Percentiles rank a stretch among this genome's conserved stretches.
Evolutionary conservation across 2,797 vertebrate genomes (phyloP).

Genomic region (Cottoperca gobio): DNA sequence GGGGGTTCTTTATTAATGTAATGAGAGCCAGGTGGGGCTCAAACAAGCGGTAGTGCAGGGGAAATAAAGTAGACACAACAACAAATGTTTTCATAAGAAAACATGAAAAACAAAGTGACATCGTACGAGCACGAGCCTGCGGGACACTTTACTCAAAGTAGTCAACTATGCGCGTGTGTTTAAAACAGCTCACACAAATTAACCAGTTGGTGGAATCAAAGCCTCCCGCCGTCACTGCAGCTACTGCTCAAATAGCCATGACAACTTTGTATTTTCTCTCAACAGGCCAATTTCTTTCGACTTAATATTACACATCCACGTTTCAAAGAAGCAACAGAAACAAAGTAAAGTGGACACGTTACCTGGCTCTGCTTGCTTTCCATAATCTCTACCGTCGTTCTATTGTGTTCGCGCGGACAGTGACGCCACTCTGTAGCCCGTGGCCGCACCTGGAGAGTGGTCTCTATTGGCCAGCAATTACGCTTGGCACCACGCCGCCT

Average conservation of each 20-base stretch:
- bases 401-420: neutral
- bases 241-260: neutral
- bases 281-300: rapidly evolving
- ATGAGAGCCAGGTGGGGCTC: constrained; percentile 2
- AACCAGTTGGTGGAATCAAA: neutral
- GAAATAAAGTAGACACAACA: neutral
- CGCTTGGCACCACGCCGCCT: neutral
- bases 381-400: constrained; percentile 19
- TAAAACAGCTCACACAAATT: neutral
- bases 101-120: neutral
- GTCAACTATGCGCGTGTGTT: neutral
- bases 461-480: neutral
- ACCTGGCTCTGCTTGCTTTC: constrained; percentile 24
- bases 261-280: rapidly evolving
- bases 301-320: neutral
- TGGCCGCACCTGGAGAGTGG: neutral
- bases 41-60: too few relatives aligned
- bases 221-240: neutral
- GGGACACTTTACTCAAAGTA: neutral
- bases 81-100: neutral
- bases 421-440: neutral
- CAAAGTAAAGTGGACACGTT: neutral
- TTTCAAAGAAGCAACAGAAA: neutral
- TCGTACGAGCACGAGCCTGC: neutral
- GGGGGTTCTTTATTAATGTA: neutral